These are phyloP conservation scores for Drosophila fungiperda DNA, from an alignment of 2,888 invertebrate genomes.

Conservation along the genomic window DNA sequence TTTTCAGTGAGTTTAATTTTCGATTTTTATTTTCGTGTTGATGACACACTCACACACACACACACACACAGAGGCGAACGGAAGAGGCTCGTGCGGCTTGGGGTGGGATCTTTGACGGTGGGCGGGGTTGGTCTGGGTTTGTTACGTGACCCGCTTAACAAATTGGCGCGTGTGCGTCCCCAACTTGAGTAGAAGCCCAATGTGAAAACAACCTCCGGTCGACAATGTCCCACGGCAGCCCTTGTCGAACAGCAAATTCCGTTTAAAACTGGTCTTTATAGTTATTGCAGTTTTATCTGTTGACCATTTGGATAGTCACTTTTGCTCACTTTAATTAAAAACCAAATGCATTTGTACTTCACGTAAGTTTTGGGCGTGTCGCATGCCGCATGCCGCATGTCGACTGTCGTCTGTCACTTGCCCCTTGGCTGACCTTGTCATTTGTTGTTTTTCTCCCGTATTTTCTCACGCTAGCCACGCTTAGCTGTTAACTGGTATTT, in stretches of 20 bases:
- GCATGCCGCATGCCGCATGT: neutral
- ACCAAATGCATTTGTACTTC: slow-evolving; percentile 60
- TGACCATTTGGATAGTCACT: slow-evolving; percentile 72
- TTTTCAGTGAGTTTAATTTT: slow-evolving; percentile 71
- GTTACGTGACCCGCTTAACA: slow-evolving; percentile 76
- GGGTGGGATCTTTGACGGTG: slow-evolving; percentile 14
- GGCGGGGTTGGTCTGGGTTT: slow-evolving; percentile 5
- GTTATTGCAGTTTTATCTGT: slow-evolving; percentile 77
- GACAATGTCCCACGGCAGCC: slow-evolving; percentile 1
- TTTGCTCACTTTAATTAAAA: slow-evolving; percentile 73
- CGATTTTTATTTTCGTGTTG: slow-evolving; percentile 76
- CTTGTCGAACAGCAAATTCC: slow-evolving; percentile 37
- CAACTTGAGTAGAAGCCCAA: slow-evolving; percentile 9
- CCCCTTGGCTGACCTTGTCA: slow-evolving; percentile 36
- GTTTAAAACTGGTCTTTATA: slow-evolving; percentile 65
- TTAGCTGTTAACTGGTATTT: slow-evolving; percentile 15
- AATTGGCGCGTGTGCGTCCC: slow-evolving; percentile 69
- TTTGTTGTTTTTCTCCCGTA: slow-evolving; percentile 10
- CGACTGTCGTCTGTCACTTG: neutral
- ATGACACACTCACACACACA: slow-evolving; percentile 46
- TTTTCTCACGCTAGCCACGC: slow-evolving; percentile 53
- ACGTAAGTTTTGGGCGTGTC: slow-evolving; percentile 59
- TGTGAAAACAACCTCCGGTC: slow-evolving; percentile 2
- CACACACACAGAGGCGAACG: neutral
- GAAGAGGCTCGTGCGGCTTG: slow-evolving; percentile 23